Conservation (phyloP, 2,797 vertebrate species). For the Chanos chanos region DNA sequence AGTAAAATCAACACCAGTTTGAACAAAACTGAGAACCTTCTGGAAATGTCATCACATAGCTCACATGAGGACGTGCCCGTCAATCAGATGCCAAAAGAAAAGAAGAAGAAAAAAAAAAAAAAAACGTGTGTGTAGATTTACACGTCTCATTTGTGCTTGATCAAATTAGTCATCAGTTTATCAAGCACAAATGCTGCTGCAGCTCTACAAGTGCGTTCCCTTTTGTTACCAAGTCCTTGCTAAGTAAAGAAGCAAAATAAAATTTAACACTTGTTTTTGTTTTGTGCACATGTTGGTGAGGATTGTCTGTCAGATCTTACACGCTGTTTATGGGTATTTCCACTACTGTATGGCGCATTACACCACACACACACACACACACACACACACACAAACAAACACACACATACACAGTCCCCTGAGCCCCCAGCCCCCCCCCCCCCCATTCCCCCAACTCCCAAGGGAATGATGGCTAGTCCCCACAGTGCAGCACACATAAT, state of each 20-base stretch:
- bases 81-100: conserved; percentile 55
- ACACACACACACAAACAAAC: not conserved
- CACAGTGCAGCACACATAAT: conserved; percentile 43
- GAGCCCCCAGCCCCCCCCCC: conserved; percentile 25
- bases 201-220: conserved; percentile 40
- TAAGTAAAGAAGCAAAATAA: too few species aligned
- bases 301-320: conserved; percentile 1
- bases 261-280: too few species aligned
- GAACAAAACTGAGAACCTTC: conserved; percentile 43
- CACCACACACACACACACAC: too few species aligned
- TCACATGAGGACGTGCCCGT: conserved; percentile 46
- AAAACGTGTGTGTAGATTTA: conserved; percentile 47
- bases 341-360: too few species aligned
- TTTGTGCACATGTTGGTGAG: too few species aligned
- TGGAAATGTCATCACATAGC: conserved; percentile 54
- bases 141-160: conserved; percentile 52
- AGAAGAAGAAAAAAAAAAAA: too few species aligned
- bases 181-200: conserved; percentile 40
- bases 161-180: conserved; percentile 45
- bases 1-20: conserved; percentile 49
- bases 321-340: too few species aligned
- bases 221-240: not conserved
- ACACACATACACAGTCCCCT: conserved; percentile 14
- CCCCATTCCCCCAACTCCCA: conserved; percentile 29
- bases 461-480: conserved; percentile 41